Evolutionary conservation across 2,888 invertebrate species (phyloP).

Genomic region (Leucophenga maculata): DNA sequence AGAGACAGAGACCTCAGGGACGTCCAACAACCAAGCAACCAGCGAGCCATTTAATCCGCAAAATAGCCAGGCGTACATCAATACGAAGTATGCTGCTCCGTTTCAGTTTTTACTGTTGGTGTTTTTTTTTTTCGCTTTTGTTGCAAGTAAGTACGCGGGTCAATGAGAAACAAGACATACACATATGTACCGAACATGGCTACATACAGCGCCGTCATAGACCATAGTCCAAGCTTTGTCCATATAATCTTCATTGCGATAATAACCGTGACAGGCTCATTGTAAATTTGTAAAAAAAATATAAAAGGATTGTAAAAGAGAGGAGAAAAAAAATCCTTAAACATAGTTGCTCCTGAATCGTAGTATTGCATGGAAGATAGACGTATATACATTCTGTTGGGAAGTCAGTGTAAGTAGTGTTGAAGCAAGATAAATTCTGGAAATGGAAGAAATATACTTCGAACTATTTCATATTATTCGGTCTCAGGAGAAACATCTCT

Average conservation of each 20-base stretch:
- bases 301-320: too few relatives aligned
- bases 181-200: background rate
- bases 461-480: too few relatives aligned
- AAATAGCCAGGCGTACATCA: slow-evolving; percentile 58
- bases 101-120: slow-evolving; percentile 17
- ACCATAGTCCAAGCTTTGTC: background rate
- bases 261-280: slow-evolving; percentile 15
- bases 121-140: slow-evolving; percentile 25
- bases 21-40: slow-evolving; percentile 4
- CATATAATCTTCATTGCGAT: slow-evolving; percentile 14
- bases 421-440: too few relatives aligned
- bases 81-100: slow-evolving; percentile 37
- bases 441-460: too few relatives aligned
- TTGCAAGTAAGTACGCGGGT: slow-evolving; percentile 62
- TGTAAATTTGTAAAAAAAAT: background rate
- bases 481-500: too few relatives aligned
- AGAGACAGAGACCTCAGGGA: slow-evolving; percentile 34
- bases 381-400: too few relatives aligned
- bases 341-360: too few relatives aligned
- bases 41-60: slow-evolving; percentile 44
- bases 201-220: too few relatives aligned
- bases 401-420: too few relatives aligned
- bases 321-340: too few relatives aligned
- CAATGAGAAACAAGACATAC: slow-evolving; percentile 56
- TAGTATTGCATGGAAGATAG: too few relatives aligned